These are phyloP conservation scores for Laothoe populi DNA, from an alignment of 2,888 invertebrate species.

Conservation along the genomic window DNA sequence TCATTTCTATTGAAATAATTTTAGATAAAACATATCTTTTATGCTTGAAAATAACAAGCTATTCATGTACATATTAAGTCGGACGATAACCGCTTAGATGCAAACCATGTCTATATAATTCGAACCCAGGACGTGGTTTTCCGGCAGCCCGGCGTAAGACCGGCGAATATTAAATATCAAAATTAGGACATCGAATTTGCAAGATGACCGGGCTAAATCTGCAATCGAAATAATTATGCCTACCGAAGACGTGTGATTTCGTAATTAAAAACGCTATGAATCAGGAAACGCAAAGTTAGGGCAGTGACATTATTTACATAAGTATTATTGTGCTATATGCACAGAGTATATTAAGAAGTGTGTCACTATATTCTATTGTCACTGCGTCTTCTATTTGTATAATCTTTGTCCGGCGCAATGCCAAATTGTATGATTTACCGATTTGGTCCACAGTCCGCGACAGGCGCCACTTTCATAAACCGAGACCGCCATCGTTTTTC, in stretches of 20 bases:
- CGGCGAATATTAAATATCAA: constrained; percentile 22
- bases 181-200: constrained; percentile 25
- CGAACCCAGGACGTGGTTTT: constrained; percentile 29
- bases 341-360: constrained; percentile 24
- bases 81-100: constrained; percentile 21
- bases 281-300: constrained; percentile 15
- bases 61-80: constrained; percentile 5
- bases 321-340: constrained; percentile 26
- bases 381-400: constrained; percentile 34
- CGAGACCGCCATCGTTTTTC: constrained; percentile 54
- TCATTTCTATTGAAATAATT: constrained; percentile 3
- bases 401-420: constrained; percentile 65
- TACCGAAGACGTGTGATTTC: background rate
- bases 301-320: constrained; percentile 13
- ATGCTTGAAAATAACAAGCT: constrained; percentile 3
- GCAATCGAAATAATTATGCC: constrained; percentile 3
- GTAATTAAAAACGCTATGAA: constrained; percentile 18
- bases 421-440: constrained; percentile 78
- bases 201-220: constrained; percentile 8
- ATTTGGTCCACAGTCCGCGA: constrained; percentile 46
- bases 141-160: constrained; percentile 24
- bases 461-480: constrained; percentile 71
- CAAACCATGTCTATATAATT: constrained; percentile 21
- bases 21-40: constrained; percentile 4
- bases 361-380: constrained; percentile 26